Evolutionary conservation across 1,140 invertebrate species (phyloP).

Genomic region (Cataglyphis hispanica): DNA sequence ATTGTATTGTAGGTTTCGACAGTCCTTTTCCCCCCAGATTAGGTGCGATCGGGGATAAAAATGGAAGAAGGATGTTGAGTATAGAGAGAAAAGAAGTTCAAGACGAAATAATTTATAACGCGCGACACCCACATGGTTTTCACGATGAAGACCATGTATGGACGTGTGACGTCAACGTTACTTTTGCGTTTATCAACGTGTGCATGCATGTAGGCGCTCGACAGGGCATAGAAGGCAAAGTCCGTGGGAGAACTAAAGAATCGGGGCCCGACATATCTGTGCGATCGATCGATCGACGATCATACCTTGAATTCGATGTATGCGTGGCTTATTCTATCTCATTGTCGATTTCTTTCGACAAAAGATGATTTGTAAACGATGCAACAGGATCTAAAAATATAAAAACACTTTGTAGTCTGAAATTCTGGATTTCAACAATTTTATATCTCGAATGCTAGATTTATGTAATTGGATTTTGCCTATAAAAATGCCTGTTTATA

Average conservation of each 20-base stretch:
- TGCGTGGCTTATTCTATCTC: background rate
- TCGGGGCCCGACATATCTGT: conserved; percentile 38
- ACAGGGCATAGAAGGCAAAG: conserved; percentile 78
- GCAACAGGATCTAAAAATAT: background rate
- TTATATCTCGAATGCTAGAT: background rate
- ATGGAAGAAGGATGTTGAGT: conserved; percentile 9
- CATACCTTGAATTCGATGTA: conserved; percentile 19
- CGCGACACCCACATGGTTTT: conserved; percentile 77
- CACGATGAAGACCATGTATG: conserved; percentile 78
- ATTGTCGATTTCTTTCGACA: background rate
- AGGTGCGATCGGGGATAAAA: background rate
- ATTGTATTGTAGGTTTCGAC: too few species aligned
- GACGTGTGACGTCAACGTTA: conserved; percentile 81
- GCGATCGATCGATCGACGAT: conserved; percentile 29
- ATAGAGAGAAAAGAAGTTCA: conserved; percentile 21
- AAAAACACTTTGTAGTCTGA: background rate
- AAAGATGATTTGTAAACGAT: background rate
- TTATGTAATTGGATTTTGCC: background rate
- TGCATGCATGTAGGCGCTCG: conserved; percentile 77
- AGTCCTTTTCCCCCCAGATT: background rate
- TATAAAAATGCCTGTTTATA: background rate
- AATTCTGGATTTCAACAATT: background rate
- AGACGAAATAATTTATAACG: conserved; percentile 79
- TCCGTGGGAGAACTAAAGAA: conserved; percentile 78
- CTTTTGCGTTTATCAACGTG: conserved; percentile 79